Percentiles rank a stretch among this genome's conserved stretches.
Conservation (phyloP, 2,113 vertebrate species). For the Saguinus midas region DNA sequence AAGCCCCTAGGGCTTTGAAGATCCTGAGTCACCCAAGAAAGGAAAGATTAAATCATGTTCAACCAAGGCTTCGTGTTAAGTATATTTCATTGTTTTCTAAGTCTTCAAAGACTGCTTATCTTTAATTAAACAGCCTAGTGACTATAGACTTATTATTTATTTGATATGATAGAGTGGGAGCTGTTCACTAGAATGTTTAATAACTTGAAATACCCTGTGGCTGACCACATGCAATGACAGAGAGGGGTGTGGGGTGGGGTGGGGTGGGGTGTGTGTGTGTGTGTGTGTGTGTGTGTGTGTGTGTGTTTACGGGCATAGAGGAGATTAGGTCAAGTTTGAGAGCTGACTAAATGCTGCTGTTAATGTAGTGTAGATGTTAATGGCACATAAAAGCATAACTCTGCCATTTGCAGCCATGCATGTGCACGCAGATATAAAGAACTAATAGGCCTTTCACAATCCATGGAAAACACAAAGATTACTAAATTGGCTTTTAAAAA, state of each 20-base stretch:
- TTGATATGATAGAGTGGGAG: constrained; percentile 53
- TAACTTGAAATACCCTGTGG: constrained; percentile 26
- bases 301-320: neutral
- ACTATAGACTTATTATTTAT: constrained; percentile 44
- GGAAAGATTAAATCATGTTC: constrained; percentile 68
- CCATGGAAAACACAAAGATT: constrained; percentile 58
- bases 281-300: neutral
- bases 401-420: constrained; percentile 22
- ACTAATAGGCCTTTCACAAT: constrained; percentile 58
- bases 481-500: constrained; percentile 73
- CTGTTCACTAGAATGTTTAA: constrained; percentile 34
- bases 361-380: constrained; percentile 33
- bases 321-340: neutral
- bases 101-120: constrained; percentile 64
- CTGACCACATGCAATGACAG: neutral
- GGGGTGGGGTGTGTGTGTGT: neutral
- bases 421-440: constrained; percentile 43
- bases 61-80: constrained; percentile 59
- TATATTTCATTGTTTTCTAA: constrained; percentile 58
- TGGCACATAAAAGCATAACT: constrained; percentile 50
- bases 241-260: neutral
- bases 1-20: constrained; percentile 30
- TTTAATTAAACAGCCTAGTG: constrained; percentile 65
- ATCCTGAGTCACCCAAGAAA: constrained; percentile 59
- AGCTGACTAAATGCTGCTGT: constrained; percentile 13